These are phyloP conservation scores for Labeo calbasu DNA, from an alignment of 2,797 vertebrate genomes.

Conservation along the genomic window DNA sequence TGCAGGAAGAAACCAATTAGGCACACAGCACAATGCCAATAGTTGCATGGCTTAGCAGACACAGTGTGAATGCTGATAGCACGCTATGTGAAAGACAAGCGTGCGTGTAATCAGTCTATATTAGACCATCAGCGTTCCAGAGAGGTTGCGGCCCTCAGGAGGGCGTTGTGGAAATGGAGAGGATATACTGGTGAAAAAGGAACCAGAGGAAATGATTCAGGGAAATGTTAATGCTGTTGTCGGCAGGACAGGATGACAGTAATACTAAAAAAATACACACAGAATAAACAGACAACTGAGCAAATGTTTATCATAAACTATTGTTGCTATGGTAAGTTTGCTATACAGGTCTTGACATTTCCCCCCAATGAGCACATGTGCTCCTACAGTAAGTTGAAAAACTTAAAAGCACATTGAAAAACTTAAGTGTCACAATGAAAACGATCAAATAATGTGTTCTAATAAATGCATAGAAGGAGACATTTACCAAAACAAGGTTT, in stretches of 20 bases:
- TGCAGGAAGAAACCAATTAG: constrained; percentile 31
- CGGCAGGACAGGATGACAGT: constrained; percentile 6
- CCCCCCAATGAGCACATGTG: too few species aligned
- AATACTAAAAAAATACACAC: constrained; percentile 7
- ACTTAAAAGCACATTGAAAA: too few species aligned
- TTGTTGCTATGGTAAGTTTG: neutral
- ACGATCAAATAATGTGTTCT: too few species aligned
- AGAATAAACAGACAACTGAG: neutral
- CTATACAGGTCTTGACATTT: neutral
- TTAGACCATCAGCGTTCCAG: constrained; percentile 5
- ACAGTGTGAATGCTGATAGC: constrained; percentile 17
- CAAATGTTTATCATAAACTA: neutral
- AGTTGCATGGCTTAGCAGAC: constrained; percentile 7
- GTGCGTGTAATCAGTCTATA: constrained; percentile 1
- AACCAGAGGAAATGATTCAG: constrained; percentile 33
- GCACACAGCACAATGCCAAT: constrained; percentile 32
- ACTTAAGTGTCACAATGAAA: too few species aligned
- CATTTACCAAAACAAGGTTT: too few species aligned
- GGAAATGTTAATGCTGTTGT: constrained; percentile 12
- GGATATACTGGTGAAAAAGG: constrained; percentile 36
- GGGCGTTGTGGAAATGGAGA: constrained; percentile 14
- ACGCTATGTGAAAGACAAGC: neutral
- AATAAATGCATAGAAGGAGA: too few species aligned
- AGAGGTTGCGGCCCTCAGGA: neutral
- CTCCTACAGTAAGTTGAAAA: too few species aligned